Conservation (phyloP, 2,113 vertebrate genomes). For the Lagopus muta region DNA sequence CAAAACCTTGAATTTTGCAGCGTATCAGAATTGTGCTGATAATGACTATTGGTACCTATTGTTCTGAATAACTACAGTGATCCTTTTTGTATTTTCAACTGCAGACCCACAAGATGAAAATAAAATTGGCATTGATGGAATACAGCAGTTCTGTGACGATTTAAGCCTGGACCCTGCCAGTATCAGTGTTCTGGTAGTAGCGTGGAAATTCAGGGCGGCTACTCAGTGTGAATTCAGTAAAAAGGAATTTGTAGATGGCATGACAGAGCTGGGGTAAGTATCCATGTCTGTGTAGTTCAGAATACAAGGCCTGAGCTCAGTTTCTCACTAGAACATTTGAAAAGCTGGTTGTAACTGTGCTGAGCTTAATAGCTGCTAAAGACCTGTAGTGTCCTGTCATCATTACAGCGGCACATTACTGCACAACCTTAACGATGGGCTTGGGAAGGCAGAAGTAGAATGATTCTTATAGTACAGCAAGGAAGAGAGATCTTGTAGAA, state of each 20-base stretch:
- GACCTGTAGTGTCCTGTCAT: neutral
- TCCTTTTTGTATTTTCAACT: constrained; percentile 28
- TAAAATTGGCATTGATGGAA: constrained; percentile 95
- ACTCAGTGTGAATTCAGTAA: constrained; percentile 97
- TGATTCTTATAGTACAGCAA: neutral
- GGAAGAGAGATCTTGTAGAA: neutral
- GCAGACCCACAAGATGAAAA: constrained; percentile 97
- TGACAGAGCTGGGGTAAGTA: constrained; percentile 94
- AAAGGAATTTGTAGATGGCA: constrained; percentile 96
- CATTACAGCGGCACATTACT: neutral
- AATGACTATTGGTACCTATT: neutral
- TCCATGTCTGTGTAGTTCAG: neutral
- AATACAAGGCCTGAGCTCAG: accelerated
- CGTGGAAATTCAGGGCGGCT: constrained; percentile 95
- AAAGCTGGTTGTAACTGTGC: neutral
- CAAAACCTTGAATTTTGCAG: neutral
- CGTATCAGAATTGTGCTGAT: neutral
- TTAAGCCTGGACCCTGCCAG: constrained; percentile 92
- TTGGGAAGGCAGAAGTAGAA: neutral
- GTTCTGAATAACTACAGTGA: neutral
- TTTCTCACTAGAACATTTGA: neutral
- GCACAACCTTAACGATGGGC: neutral
- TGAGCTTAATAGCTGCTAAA: neutral
- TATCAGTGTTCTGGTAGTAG: constrained; percentile 91
- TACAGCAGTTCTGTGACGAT: constrained; percentile 96